These are phyloP conservation scores for Aspidiotus rigidus DNA, from an alignment of 2,888 invertebrate genomes.

Conservation along the genomic window DNA sequence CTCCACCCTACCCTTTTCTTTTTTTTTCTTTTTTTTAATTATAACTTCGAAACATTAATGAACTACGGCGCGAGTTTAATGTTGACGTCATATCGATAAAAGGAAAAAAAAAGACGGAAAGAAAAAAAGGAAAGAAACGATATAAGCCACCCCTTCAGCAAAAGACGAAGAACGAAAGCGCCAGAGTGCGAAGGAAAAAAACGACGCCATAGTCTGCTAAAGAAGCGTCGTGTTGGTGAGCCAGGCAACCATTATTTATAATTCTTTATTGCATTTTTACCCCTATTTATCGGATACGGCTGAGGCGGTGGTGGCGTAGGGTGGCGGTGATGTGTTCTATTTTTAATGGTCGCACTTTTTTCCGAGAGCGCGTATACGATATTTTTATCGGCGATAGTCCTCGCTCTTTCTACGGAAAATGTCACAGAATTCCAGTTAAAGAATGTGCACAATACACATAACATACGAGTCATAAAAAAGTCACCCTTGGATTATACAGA, in stretches of 20 bases:
- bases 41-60: slow-evolving; percentile 11
- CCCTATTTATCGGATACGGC: slow-evolving; percentile 12
- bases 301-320: too few species aligned
- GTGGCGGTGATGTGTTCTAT: slow-evolving; percentile 14
- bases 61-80: slow-evolving; percentile 5
- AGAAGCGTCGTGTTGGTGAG: slow-evolving; percentile 30
- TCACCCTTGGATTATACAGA: neutral
- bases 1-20: too few species aligned
- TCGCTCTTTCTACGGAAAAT: neutral
- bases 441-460: too few species aligned
- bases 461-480: neutral
- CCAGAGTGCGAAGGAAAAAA: neutral
- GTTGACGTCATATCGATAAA: slow-evolving; percentile 22
- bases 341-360: slow-evolving; percentile 22
- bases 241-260: slow-evolving; percentile 28
- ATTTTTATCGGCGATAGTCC: neutral
- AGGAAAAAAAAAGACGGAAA: slow-evolving; percentile 1
- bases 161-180: neutral
- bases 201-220: slow-evolving; percentile 23
- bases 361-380: neutral
- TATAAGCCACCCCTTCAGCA: neutral
- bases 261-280: slow-evolving; percentile 22
- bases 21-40: neutral
- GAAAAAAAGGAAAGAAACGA: neutral
- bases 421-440: too few species aligned